These are phyloP conservation scores for Pseudolycoriella hygida DNA, from an alignment of 2,888 invertebrate species.

Conservation along the genomic window DNA sequence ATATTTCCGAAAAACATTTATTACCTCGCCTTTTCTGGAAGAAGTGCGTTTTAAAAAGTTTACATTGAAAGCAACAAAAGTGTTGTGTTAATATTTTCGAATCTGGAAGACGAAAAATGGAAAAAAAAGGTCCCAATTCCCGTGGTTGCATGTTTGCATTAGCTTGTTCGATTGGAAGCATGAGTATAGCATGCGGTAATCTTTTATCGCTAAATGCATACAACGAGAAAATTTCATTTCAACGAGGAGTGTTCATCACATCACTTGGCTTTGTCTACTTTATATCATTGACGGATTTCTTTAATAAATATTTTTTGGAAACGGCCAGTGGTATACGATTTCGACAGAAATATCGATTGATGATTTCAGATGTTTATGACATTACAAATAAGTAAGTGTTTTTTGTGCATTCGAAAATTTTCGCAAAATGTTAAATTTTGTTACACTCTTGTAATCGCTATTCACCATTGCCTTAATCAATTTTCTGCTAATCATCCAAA, in stretches of 20 bases:
- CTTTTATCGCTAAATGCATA: slow-evolving; percentile 24
- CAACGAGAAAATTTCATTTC: slow-evolving; percentile 38
- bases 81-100: too few species aligned
- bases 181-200: slow-evolving; percentile 26
- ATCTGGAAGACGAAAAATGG: too few species aligned
- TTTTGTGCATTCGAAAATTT: not conserved
- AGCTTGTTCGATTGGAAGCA: slow-evolving; percentile 27
- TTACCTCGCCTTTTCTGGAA: too few species aligned
- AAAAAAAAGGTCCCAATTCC: not conserved
- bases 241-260: slow-evolving; percentile 41
- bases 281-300: slow-evolving; percentile 43
- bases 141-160: slow-evolving; percentile 24
- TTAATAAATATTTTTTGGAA: slow-evolving; percentile 40
- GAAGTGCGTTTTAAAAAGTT: too few species aligned
- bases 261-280: slow-evolving; percentile 48
- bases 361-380: slow-evolving; percentile 48
- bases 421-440: too few species aligned
- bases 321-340: slow-evolving; percentile 40
- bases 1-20: too few species aligned
- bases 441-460: too few species aligned
- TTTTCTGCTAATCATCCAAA: too few species aligned
- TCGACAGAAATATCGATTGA: slow-evolving; percentile 44
- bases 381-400: slow-evolving; percentile 56
- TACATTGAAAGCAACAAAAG: too few species aligned
- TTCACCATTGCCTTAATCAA: too few species aligned